Percentiles rank a stretch among this genome's conserved stretches.
Conservation (phyloP, 2,797 vertebrate species). For the Scyliorhinus canicula region DNA sequence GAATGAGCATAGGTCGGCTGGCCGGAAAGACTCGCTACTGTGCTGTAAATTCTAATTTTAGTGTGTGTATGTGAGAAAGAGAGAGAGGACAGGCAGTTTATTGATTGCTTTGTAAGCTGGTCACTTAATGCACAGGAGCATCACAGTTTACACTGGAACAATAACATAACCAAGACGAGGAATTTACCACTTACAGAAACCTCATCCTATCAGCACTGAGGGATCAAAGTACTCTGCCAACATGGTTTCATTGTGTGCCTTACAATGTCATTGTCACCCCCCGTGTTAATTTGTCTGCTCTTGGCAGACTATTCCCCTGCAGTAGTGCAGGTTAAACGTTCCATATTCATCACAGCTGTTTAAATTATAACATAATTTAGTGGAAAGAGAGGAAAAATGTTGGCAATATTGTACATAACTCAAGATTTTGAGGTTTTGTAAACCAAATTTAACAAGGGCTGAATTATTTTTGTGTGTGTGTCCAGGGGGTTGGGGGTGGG, state of each 20-base stretch:
- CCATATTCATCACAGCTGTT: conserved; percentile 9
- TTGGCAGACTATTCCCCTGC: not conserved
- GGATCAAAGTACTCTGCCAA: not conserved
- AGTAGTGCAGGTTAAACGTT: not conserved
- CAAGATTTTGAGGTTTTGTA: conserved; percentile 25
- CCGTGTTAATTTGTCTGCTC: not conserved
- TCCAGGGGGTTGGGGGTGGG: too few relatives aligned
- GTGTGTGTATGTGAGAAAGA: not conserved
- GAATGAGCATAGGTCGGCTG: not conserved
- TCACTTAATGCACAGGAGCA: not conserved
- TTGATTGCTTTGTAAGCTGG: not conserved
- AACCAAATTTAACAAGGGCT: conserved; percentile 12
- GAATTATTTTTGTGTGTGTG: not conserved
- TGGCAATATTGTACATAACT: not conserved
- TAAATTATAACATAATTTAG: not conserved
- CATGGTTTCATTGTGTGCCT: not conserved
- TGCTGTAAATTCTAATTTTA: not conserved
- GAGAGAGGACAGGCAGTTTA: not conserved
- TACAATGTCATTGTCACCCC: not conserved
- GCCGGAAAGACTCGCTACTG: not conserved
- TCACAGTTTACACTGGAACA: not conserved
- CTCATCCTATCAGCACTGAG: not conserved
- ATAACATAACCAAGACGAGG: not conserved
- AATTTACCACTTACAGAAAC: not conserved
- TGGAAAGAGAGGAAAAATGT: conserved; percentile 9